Base-by-base conservation (phyloP, 2,888 invertebrate genomes). In the Heliconius charithonia region DNA sequence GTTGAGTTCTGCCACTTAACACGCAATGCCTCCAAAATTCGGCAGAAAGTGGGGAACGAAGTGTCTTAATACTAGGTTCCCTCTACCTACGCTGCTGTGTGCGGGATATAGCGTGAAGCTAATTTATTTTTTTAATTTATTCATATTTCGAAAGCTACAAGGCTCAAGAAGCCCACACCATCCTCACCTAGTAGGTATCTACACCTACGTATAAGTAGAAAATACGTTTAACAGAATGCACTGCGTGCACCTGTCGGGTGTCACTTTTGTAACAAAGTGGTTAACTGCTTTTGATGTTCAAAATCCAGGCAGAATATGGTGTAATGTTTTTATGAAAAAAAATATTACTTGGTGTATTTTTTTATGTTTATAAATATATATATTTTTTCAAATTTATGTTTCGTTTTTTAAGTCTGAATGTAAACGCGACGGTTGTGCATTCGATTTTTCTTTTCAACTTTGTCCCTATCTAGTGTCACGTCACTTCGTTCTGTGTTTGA, bases 261-360 rank as follows among this genome's bases (percentile, higher is more conserved):
- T 75, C 76, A 74, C 69, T 51, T 25, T 59, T 51, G 74, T 56
- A 74, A 71, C 59, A 75, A 66, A 79, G 79, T 75, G 80, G 79
- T 81, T 72, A 74, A 71, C 80, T 79, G 77, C 32, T 71, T 66
- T 66, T 67, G 67, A 79, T 71, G 75, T 74, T 65, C 73, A 51
- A 80, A 65, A 77, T 76, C 2, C 41, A 37, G 27, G 27, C 27
- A 1, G 27, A 16, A 63, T 16, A 29, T 63, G 3, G 19, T 12
- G 3, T 59, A 16, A 45, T n/a, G 12, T 22, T 59, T n/a, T 59
- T n/a, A 59, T 0, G 56, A 22, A 56, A 56, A 56, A 22, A 6
- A 9, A 9, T 6, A 56, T 7, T 7, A 56, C 22, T 22, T 56
- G 3, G 9, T n/a, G n/a, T n/a, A 12, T 7, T n/a, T 59, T 1